A percentile compares a stretch with the other conserved stretches of the same genome.
Conservation (phyloP, 2,797 vertebrate species). For the Neosalanx taihuensis region DNA sequence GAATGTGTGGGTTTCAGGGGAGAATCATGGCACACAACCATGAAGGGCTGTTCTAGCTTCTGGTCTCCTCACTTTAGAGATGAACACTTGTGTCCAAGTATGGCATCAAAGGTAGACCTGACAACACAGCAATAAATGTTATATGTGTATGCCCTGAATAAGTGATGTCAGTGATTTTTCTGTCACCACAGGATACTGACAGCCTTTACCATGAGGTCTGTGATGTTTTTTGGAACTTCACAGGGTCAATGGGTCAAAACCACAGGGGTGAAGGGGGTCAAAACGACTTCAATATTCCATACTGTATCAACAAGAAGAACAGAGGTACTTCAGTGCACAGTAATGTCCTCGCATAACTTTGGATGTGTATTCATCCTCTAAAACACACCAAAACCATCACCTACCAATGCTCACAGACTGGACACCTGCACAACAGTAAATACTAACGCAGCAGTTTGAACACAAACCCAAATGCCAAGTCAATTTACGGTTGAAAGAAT, state of each 20-base stretch:
- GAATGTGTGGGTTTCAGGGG: constrained; percentile 43
- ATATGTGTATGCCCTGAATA: constrained; percentile 71
- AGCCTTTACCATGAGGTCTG: constrained; percentile 27
- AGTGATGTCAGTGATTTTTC: constrained; percentile 68
- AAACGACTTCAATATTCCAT: constrained; percentile 58
- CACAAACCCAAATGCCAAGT: not conserved
- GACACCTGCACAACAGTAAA: constrained; percentile 40
- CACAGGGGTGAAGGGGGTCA: too few species aligned
- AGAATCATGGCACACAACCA: constrained; percentile 57
- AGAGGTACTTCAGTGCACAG: constrained; percentile 43
- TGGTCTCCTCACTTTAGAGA: constrained; percentile 60
- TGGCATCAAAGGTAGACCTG: constrained; percentile 69
- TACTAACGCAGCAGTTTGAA: not conserved
- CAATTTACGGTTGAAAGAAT: not conserved
- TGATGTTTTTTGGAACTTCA: constrained; percentile 32
- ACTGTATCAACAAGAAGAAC: constrained; percentile 16
- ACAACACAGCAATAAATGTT: constrained; percentile 80
- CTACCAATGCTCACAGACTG: constrained; percentile 64
- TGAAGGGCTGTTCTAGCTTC: constrained; percentile 77
- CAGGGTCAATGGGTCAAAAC: constrained; percentile 68
- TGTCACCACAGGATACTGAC: constrained; percentile 52
- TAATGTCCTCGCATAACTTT: constrained; percentile 64
- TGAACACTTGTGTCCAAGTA: constrained; percentile 50
- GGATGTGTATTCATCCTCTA: constrained; percentile 63
- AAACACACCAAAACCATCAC: constrained; percentile 32